These are phyloP conservation scores for Thymelicus lineola DNA, from an alignment of 2,888 invertebrate genomes.

Conservation along the genomic window DNA sequence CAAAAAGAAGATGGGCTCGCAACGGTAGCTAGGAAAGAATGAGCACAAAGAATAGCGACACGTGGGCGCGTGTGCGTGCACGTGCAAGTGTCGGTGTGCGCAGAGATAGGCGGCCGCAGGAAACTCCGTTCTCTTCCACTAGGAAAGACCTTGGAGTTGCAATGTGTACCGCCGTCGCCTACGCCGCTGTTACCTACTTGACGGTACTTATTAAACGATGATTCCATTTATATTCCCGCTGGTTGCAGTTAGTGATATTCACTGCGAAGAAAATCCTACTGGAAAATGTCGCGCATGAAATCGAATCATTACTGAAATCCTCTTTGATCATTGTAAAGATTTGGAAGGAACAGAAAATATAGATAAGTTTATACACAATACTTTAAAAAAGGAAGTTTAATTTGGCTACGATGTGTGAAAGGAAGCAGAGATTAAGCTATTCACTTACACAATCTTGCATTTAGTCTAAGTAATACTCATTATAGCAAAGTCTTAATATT, in stretches of 20 bases:
- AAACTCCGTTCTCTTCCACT: conserved; percentile 86
- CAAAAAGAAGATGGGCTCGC: conserved; percentile 82
- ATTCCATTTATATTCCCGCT: conserved; percentile 53
- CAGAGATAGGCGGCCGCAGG: conserved; percentile 84
- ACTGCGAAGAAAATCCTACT: conserved; percentile 43
- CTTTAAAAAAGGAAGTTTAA: too few species aligned
- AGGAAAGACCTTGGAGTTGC: conserved; percentile 86
- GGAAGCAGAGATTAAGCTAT: too few species aligned
- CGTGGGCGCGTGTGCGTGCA: conserved; percentile 80
- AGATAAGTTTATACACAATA: neutral
- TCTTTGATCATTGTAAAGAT: neutral
- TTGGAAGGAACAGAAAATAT: neutral
- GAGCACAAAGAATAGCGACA: conserved; percentile 79
- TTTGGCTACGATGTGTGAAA: too few species aligned
- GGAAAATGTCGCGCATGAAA: conserved; percentile 16
- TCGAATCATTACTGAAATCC: neutral
- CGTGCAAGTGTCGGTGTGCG: conserved; percentile 77
- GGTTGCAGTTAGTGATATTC: conserved; percentile 47
- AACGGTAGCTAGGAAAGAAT: conserved; percentile 81
- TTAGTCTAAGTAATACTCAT: too few species aligned
- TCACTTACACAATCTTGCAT: too few species aligned
- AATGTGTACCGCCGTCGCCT: conserved; percentile 83
- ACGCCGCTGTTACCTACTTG: conserved; percentile 80
- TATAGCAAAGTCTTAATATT: too few species aligned
- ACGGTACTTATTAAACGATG: conserved; percentile 69